These are phyloP conservation scores for Lepidurus couesii DNA, from an alignment of 1,140 invertebrate species.

Conservation along the genomic window DNA sequence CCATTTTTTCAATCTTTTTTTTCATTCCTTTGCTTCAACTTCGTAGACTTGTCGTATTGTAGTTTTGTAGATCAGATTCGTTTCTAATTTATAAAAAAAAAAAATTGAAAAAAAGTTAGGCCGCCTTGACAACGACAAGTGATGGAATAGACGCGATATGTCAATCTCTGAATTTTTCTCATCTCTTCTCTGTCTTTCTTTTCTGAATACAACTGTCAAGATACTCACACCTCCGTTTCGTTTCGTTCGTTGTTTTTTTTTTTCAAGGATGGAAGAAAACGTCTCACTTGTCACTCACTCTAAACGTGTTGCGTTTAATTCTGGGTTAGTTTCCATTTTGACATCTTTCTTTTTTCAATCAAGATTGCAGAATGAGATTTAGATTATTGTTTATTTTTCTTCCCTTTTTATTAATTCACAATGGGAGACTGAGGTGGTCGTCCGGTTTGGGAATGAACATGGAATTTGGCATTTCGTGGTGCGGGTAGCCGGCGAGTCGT, in stretches of 20 bases:
- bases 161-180: not conserved
- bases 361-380: not conserved
- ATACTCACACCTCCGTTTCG: not conserved
- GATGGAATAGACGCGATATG: conserved; percentile 12
- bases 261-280: not conserved
- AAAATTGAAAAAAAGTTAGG: not conserved
- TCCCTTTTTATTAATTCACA: not conserved
- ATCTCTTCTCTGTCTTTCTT: conserved; percentile 16
- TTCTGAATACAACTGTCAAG: conserved; percentile 8
- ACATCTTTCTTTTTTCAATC: not conserved
- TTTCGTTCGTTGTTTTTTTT: not conserved
- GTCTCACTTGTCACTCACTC: not conserved
- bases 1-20: not conserved
- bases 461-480: conserved; percentile 15
- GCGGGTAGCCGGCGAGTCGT: not conserved
- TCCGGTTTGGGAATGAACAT: conserved; percentile 9
- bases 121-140: conserved; percentile 3
- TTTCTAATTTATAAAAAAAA: not conserved
- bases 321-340: not conserved
- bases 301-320: not conserved
- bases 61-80: not conserved
- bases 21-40: not conserved
- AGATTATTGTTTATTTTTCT: not conserved
- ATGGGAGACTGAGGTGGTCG: not conserved
- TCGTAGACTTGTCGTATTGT: not conserved